Base-by-base conservation (phyloP, 2,888 invertebrate species). In the Eupeodes luniger region DNA sequence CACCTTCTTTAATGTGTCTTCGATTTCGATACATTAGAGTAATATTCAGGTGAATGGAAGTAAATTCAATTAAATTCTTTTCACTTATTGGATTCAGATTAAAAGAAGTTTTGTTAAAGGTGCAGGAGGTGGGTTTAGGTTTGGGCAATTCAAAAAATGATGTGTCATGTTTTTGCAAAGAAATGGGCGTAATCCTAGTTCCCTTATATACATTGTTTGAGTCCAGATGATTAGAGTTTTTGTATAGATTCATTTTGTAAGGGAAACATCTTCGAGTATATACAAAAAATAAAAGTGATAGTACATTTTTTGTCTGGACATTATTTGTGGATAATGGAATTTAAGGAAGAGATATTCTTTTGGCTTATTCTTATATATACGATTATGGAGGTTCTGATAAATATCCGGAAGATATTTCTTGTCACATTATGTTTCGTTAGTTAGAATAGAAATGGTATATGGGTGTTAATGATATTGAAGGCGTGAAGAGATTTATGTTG, bases 1-100 rank as follows among this genome's bases (percentile, higher is more conserved):
- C 19, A 14, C 16, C 36, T 61, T 36, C 61, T 40, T 10, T 61
- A 61, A 36, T 3, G n/a, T 11, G 10, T 14, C 10, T 2, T 16
- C 34, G 40, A 55, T n/a, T 40, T 36, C 34, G 34, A 66, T 5
- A 14, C 49, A 47, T 47, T 27, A 27, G 27, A 59, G 51, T 70
- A 49, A 51, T 67, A 64, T 44, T 53, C 79, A 83, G 87, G 87
- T 83, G 87, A 75, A 69, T 51, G 57, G 72, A 36, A 75, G 67
- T 67, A 55, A 82, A 75, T 79, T 83, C 64, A 72, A 87, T 70
- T 80, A 76, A 40, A 83, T 79, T 83, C 36, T 34, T 53, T 82
- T 19, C 10, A 36, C 19, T 27, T 49, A 76, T 87, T 76, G 76
- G 72, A 51, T 80, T 70, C 16, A 34, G 69, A 75, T 86, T 82